Percentiles rank a stretch among this genome's conserved stretches.
Evolutionary conservation across 2,113 vertebrate genomes (phyloP).

Genomic region (Microtus ochrogaster): DNA sequence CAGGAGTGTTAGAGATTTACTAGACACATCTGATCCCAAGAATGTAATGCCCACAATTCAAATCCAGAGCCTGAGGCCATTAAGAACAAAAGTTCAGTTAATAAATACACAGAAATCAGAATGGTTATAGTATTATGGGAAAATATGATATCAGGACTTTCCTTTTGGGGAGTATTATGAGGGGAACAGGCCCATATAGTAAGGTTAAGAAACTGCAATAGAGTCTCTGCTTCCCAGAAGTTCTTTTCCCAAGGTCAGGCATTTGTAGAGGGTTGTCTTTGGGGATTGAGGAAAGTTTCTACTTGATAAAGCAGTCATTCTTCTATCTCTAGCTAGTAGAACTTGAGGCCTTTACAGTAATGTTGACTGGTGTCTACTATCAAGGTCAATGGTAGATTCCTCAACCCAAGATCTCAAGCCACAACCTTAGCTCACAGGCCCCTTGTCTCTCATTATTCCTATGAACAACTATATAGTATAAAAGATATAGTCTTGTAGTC

Average conservation of each 20-base stretch:
- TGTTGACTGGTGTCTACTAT: neutral
- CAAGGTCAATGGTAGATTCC: neutral
- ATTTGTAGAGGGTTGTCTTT: neutral
- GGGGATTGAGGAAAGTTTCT: neutral
- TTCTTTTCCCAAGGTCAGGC: neutral
- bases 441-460: neutral
- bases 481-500: neutral
- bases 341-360: neutral
- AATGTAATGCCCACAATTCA: too few relatives aligned
- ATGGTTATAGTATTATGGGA: neutral
- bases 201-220: neutral
- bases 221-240: neutral
- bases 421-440: neutral
- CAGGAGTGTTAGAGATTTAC: too few relatives aligned
- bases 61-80: too few relatives aligned
- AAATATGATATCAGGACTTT: neutral
- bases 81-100: neutral
- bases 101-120: neutral
- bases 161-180: neutral
- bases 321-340: neutral
- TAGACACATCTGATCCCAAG: too few relatives aligned
- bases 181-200: neutral
- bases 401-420: neutral
- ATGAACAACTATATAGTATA: neutral
- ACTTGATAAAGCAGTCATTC: neutral